Percentiles rank a stretch among this genome's conserved stretches.
Evolutionary conservation across 2,797 vertebrate genomes (phyloP).

Genomic region (Channallabes apus): DNA sequence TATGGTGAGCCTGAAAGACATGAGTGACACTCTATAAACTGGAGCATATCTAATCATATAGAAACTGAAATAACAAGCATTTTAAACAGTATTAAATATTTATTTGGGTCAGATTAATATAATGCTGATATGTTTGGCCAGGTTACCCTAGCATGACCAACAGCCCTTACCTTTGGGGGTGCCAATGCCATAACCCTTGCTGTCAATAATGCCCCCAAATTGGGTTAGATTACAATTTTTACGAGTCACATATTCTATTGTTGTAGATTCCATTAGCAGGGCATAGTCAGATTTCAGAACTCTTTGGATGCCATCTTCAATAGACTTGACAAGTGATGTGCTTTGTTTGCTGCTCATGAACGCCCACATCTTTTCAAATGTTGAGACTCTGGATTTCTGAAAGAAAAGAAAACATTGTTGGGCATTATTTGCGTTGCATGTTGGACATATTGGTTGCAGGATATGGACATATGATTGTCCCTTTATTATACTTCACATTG

Average conservation of each 20-base stretch:
- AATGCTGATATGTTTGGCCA: not conserved
- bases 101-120: not conserved
- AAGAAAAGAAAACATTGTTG: not conserved
- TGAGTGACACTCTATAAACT: not conserved
- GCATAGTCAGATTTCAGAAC: slow-evolving; percentile 93
- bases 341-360: slow-evolving; percentile 97
- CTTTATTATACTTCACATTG: not conserved
- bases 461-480: not conserved
- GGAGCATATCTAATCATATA: not conserved
- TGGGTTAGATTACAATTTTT: slow-evolving; percentile 98
- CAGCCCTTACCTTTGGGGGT: slow-evolving; percentile 86
- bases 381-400: slow-evolving; percentile 98
- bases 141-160: not conserved
- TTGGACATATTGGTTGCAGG: not conserved
- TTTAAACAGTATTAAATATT: not conserved
- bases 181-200: slow-evolving; percentile 96
- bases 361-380: slow-evolving; percentile 99
- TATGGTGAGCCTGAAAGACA: slow-evolving; percentile 87
- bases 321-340: slow-evolving; percentile 92
- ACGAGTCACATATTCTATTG: slow-evolving; percentile 93
- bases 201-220: slow-evolving; percentile 94
- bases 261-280: slow-evolving; percentile 96
- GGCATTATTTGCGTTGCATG: not conserved
- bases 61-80: not conserved
- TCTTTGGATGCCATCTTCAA: slow-evolving; percentile 95